Percentiles rank a stretch among this genome's conserved stretches.
Evolutionary conservation across 2,797 vertebrate species (phyloP).

Genomic region (Nasua narica): DNA sequence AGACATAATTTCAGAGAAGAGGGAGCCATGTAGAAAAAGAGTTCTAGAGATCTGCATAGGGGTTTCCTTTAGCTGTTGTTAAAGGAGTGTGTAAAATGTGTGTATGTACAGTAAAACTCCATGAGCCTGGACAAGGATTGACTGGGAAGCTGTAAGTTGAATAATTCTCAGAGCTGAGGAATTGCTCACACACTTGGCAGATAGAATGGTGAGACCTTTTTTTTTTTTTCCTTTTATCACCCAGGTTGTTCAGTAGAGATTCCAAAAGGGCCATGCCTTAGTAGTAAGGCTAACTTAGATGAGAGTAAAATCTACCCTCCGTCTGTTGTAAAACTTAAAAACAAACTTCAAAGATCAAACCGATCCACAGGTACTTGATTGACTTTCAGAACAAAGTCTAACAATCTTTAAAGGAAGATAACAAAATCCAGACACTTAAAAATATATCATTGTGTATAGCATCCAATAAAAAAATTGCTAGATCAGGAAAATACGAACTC

Average conservation of each 20-base stretch:
- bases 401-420: background rate
- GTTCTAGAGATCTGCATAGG: background rate
- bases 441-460: background rate
- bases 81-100: background rate
- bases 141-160: background rate
- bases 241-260: background rate
- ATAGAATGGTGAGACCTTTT: background rate
- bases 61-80: background rate
- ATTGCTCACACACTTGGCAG: background rate
- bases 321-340: background rate
- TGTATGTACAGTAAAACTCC: background rate
- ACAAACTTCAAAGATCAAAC: background rate
- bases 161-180: background rate
- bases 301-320: background rate
- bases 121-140: background rate
- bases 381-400: background rate
- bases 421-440: background rate
- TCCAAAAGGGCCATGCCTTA: background rate
- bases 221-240: background rate
- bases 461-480: background rate
- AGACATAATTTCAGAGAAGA: background rate
- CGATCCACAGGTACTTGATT: background rate
- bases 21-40: background rate
- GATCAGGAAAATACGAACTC: background rate
- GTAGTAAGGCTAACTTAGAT: background rate